Base-by-base conservation (phyloP, 2,888 invertebrate species). In the Spodoptera exigua region DNA sequence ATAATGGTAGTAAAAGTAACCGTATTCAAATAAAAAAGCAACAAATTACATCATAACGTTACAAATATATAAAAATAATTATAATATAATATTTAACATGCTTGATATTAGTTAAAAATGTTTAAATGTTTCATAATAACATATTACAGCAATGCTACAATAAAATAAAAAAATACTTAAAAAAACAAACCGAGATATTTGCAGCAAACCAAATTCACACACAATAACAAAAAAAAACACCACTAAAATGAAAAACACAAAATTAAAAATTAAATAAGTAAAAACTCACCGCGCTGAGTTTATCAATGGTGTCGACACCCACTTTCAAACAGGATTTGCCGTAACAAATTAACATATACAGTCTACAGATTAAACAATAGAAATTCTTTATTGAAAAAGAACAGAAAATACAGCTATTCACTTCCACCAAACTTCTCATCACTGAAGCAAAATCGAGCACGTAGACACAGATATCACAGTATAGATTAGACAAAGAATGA, bases 401-500 rank as follows among this genome's bases (percentile, higher is more conserved):
- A 66, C 68, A 18, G 32, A 67, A 71, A 13, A 65, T 37, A 74
- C 75, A 75, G 66, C 81, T 76, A 71, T 69, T 57, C 48, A 65
- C 75, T 58, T 69, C 56, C 62, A 70, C 72, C 60, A 72, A 62
- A 55, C 47, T 63, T 72, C 68, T 79, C 81, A 80, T 82, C 76
- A 83, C 76, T 82, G 65, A 68, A 75, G 59, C 47, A 67, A 60
- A 79, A 75, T 70, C 67, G 63, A 79, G 74, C 79, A 79, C 63
- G 34, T 46, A 40, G 35, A 55, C 34, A 45, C 14, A 70, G 85
- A 86, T 82, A 83, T 47, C 18, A 13, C 40, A 35, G 58, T 77
- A 72, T 69, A 79, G 84, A 85, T 84, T 80, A 86, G 81, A 85
- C 81, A 0, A 48, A 48, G 4, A 34, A 36, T 10, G 87, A 88